Conservation (phyloP, 2,113 vertebrate genomes). For the Thamnaconus septentrionalis region DNA sequence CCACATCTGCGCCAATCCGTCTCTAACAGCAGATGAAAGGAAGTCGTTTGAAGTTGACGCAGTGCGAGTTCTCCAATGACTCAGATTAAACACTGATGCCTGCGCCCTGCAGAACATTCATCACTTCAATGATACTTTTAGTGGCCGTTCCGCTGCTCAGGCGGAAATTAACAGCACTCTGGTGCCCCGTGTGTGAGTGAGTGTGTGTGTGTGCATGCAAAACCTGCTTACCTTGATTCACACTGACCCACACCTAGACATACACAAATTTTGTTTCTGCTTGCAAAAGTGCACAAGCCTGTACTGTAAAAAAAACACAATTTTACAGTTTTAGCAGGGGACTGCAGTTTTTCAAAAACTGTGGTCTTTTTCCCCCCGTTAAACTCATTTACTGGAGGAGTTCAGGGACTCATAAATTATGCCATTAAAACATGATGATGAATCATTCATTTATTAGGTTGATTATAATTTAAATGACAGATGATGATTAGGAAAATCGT, state of each 20-base stretch:
- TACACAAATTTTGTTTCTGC: slow-evolving; percentile 6
- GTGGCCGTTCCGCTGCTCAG: slow-evolving; percentile 55
- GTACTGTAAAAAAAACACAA: not conserved
- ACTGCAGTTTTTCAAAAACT: slow-evolving; percentile 3
- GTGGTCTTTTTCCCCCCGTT: slow-evolving; percentile 12
- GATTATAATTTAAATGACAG: slow-evolving; percentile 7
- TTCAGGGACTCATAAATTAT: slow-evolving; percentile 3
- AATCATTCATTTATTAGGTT: slow-evolving; percentile 43
- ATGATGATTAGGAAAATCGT: no score
- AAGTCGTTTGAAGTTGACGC: slow-evolving; percentile 62
- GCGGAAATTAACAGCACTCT: slow-evolving; percentile 69
- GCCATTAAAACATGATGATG: slow-evolving; percentile 46
- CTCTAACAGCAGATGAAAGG: slow-evolving; percentile 60
- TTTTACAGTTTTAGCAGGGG: no score
- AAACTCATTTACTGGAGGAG: slow-evolving; percentile 36
- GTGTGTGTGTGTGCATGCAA: not conserved
- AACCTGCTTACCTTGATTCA: not conserved
- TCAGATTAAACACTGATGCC: slow-evolving; percentile 71
- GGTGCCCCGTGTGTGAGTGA: slow-evolving; percentile 39
- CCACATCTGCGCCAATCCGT: slow-evolving; percentile 48
- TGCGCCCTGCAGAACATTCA: slow-evolving; percentile 55
- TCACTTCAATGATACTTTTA: slow-evolving; percentile 70
- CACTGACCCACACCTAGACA: not conserved
- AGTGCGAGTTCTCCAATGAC: slow-evolving; percentile 66
- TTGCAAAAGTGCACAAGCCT: slow-evolving; percentile 19